phyloP scores from a whole-genome alignment of 2,888 invertebrate genomes.

The Pinctada fucata region DNA sequence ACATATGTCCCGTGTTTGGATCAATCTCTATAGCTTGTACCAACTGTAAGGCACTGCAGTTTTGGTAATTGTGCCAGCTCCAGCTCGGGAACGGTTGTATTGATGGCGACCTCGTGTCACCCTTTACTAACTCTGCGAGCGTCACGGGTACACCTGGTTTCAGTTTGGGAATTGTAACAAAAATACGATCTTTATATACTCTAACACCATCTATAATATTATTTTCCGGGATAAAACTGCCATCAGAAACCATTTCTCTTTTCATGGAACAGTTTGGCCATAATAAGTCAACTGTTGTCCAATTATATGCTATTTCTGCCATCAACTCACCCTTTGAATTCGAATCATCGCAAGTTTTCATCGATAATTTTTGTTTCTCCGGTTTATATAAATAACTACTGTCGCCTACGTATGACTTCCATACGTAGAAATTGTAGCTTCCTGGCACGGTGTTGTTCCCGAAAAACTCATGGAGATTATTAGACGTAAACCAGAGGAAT shows the following conservation, averaged over 20 bases:
- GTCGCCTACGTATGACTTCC: constrained; percentile 53
- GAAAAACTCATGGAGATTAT: constrained; percentile 54
- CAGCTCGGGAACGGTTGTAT: constrained; percentile 55
- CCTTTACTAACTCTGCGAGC: constrained; percentile 43
- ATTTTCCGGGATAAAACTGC: constrained; percentile 46
- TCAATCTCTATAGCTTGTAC: constrained; percentile 62
- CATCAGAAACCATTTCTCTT: constrained; percentile 39
- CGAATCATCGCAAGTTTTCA: neutral
- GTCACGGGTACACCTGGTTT: constrained; percentile 54
- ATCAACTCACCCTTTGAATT: neutral
- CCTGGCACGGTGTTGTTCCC: constrained; percentile 39
- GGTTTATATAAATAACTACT: constrained; percentile 43
- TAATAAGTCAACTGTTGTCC: constrained; percentile 58
- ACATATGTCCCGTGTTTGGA: constrained; percentile 57
- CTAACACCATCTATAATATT: constrained; percentile 59
- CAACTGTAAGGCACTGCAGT: constrained; percentile 55
- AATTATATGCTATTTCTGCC: constrained; percentile 46
- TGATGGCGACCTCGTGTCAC: constrained; percentile 28
- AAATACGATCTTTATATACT: constrained; percentile 49
- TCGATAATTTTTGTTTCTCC: too few relatives aligned
- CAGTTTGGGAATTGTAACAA: constrained; percentile 54
- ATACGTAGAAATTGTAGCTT: constrained; percentile 55
- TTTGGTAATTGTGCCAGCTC: constrained; percentile 48
- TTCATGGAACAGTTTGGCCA: constrained; percentile 56
- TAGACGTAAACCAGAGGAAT: constrained; percentile 58